Percentiles rank a stretch among this genome's conserved stretches.
These are phyloP conservation scores for Scaptomyza hsui DNA, from an alignment of 1,140 invertebrate genomes.

Conservation along the genomic window DNA sequence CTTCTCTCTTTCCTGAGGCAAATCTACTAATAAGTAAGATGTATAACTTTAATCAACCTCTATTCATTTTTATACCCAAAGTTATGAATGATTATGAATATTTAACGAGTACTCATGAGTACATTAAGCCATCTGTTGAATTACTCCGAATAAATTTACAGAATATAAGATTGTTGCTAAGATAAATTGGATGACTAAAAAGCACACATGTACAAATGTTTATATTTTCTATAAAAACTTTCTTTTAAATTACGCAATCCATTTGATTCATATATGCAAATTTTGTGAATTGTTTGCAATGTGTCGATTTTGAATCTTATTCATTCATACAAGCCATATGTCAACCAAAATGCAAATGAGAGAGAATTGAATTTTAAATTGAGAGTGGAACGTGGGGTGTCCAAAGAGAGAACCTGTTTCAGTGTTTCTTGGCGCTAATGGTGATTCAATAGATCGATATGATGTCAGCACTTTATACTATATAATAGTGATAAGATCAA, in stretches of 20 bases:
- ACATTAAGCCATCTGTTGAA: constrained; percentile 19
- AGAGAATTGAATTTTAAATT: neutral
- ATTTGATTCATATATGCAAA: neutral
- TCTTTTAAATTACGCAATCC: neutral
- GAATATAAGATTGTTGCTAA: constrained; percentile 9
- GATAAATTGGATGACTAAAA: constrained; percentile 37
- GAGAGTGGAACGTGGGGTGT: neutral
- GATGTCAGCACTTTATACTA: constrained; percentile 57
- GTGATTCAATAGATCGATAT: constrained; percentile 50
- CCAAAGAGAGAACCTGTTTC: constrained; percentile 50
- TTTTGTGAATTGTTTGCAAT: neutral
- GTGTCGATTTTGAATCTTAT: neutral
- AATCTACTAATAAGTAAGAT: no score
- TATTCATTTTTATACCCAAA: no score
- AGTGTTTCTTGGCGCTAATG: constrained; percentile 35
- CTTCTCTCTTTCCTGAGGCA: no score
- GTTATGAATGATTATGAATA: no score
- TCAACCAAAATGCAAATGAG: neutral
- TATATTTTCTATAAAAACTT: neutral
- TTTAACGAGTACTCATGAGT: no score
- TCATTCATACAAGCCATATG: neutral
- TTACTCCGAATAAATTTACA: constrained; percentile 33
- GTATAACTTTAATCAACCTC: no score
- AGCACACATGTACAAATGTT: neutral
- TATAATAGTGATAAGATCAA: neutral